phyloP scores from a whole-genome alignment of 2,113 vertebrate species.

The Toxotes jaculatrix region DNA sequence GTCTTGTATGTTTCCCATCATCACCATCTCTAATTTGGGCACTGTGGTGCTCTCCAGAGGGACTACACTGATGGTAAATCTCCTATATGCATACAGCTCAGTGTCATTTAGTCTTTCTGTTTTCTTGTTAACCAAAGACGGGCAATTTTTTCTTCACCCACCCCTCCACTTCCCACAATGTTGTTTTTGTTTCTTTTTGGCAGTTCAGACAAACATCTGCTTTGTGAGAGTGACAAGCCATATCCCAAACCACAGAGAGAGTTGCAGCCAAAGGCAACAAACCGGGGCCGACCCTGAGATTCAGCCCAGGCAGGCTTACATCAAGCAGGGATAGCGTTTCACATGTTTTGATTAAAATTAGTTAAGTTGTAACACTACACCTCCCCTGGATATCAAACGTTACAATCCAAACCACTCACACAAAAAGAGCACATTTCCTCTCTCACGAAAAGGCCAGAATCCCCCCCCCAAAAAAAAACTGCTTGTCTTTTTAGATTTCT shows the following conservation, averaged over 20 bases:
- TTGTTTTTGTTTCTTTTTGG: conserved; percentile 99
- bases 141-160: conserved; percentile 50
- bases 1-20: conserved; percentile 8
- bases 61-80: conserved; percentile 11
- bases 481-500: conserved; percentile 71
- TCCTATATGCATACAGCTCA: conserved; percentile 24
- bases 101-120: conserved; percentile 59
- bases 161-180: conserved; percentile 89
- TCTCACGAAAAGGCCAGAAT: conserved; percentile 72
- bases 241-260: conserved; percentile 94
- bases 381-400: conserved; percentile 94
- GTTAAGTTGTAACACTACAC: conserved; percentile 99
- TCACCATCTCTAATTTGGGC: conserved; percentile 13
- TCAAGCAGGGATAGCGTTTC: conserved; percentile 96
- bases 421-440: conserved; percentile 80
- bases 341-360: conserved; percentile 99
- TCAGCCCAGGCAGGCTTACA: conserved; percentile 96
- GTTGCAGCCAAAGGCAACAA: conserved; percentile 98
- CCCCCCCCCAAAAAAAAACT: conserved; percentile 21
- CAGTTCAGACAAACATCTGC: conserved; percentile 99
- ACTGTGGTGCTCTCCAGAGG: conserved; percentile 4
- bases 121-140: conserved; percentile 84
- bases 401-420: conserved; percentile 90
- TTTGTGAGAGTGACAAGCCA: conserved; percentile 95
- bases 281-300: conserved; percentile 92